A percentile compares a stretch with the other conserved stretches of the same genome.
Conservation (phyloP, 2,113 vertebrate genomes). For the Malurus elegans region DNA sequence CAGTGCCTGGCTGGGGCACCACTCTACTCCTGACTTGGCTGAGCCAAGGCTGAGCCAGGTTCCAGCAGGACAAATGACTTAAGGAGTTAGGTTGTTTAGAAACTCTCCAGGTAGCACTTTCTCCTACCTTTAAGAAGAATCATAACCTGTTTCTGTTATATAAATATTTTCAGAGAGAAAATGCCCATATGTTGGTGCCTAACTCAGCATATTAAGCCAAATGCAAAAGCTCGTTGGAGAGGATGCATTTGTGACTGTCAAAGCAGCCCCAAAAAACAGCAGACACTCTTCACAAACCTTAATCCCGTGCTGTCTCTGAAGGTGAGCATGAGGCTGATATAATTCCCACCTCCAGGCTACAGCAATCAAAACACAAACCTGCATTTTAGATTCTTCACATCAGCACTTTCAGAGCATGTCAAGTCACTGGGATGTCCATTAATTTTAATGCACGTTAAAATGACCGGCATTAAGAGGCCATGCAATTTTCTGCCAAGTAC, state of each 20-base stretch:
- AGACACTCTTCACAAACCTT: background rate
- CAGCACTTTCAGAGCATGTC: background rate
- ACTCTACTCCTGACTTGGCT: background rate
- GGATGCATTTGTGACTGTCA: background rate
- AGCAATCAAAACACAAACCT: background rate
- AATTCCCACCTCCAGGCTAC: background rate
- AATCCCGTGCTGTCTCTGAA: background rate
- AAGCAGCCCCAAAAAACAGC: background rate
- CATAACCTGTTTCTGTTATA: background rate
- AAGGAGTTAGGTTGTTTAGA: background rate
- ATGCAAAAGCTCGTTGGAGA: accelerated
- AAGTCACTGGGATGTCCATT: background rate
- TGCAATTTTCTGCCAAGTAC: background rate
- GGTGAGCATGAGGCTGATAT: background rate
- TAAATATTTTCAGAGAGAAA: background rate
- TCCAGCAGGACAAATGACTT: background rate
- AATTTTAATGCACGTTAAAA: background rate
- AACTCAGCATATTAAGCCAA: background rate
- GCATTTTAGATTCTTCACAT: background rate
- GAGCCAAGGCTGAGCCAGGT: background rate
- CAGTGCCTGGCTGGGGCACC: background rate
- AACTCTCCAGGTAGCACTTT: background rate
- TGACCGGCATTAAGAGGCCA: background rate
- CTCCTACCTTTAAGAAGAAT: background rate
- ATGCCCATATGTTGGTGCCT: accelerated